phyloP scores from a whole-genome alignment of 2,113 vertebrate species.

The Camelus dromedarius region DNA sequence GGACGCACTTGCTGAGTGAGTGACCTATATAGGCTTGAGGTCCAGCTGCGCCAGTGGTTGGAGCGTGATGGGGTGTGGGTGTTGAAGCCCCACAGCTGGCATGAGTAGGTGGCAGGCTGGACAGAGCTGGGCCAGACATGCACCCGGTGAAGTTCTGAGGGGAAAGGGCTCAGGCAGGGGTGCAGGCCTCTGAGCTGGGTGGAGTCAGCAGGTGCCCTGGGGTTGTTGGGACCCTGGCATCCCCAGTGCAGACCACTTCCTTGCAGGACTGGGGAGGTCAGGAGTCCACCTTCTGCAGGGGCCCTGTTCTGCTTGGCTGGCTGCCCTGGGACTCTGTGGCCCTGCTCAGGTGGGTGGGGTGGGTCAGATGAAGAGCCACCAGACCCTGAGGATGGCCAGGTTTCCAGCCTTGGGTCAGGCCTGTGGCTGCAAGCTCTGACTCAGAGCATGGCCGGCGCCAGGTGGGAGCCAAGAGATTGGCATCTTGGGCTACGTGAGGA shows the following conservation, averaged over 20 bases:
- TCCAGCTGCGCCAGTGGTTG: no score
- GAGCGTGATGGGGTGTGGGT: rapidly evolving
- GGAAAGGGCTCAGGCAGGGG: background rate
- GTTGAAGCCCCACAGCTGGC: no score
- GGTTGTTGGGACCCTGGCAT: background rate
- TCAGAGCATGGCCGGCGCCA: background rate
- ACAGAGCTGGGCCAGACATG: background rate
- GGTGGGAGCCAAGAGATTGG: background rate
- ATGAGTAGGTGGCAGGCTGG: background rate
- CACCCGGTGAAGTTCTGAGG: rapidly evolving
- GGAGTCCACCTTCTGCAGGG: background rate
- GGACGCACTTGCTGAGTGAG: background rate
- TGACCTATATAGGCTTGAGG: rapidly evolving
- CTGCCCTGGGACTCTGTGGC: background rate
- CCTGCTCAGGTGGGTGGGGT: background rate
- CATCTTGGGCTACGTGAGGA: background rate
- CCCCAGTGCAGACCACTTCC: background rate
- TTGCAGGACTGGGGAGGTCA: background rate
- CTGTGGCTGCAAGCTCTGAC: background rate
- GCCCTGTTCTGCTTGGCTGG: background rate
- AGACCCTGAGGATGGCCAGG: background rate
- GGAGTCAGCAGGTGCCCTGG: background rate
- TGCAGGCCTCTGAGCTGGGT: background rate
- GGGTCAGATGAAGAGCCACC: background rate
- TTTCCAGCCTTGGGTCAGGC: background rate